A percentile compares a stretch with the other conserved stretches of the same genome.
These are phyloP conservation scores for Porites australiensis DNA, from an alignment of 64 coral and sea anemone species.

Conservation along the genomic window DNA sequence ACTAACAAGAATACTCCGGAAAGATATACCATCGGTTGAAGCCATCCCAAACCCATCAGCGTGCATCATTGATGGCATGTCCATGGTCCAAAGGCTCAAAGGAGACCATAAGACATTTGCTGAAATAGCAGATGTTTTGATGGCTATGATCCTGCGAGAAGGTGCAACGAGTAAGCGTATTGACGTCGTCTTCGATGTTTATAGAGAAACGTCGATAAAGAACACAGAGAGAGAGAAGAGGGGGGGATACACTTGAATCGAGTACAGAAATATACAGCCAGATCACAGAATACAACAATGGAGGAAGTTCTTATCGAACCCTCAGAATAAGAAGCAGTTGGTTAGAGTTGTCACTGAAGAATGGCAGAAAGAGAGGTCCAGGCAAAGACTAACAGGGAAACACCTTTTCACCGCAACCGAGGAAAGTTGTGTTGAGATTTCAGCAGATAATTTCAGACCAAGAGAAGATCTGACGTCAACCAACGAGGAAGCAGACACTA, in stretches of 20 bases:
- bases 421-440: constrained; percentile 43
- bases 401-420: constrained; percentile 21
- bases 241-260: constrained; percentile 38
- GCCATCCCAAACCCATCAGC: constrained; percentile 2
- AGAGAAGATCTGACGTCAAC: too few relatives aligned
- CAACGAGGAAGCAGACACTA: constrained; percentile 41
- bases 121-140: constrained; percentile 15
- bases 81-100: not conserved
- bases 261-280: constrained; percentile 69
- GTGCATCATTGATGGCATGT: constrained; percentile 37
- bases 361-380: constrained; percentile 45
- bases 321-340: constrained; percentile 54
- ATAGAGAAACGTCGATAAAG: constrained; percentile 67
- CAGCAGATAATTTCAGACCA: not conserved
- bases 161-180: constrained; percentile 22
- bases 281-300: constrained; percentile 44
- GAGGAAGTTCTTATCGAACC: constrained; percentile 39
- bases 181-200: constrained; percentile 70
- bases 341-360: constrained; percentile 53
- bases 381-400: constrained; percentile 33
- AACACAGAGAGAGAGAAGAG: constrained; percentile 61
- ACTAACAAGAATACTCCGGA: constrained; percentile 22
- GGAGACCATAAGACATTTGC: constrained; percentile 33
- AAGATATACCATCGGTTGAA: constrained; percentile 4
- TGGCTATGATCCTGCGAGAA: constrained; percentile 16